A percentile compares a stretch with the other conserved stretches of the same genome.
Evolutionary conservation across 2,113 vertebrate genomes (phyloP).

Genomic region (Hippocampus barbouri): DNA sequence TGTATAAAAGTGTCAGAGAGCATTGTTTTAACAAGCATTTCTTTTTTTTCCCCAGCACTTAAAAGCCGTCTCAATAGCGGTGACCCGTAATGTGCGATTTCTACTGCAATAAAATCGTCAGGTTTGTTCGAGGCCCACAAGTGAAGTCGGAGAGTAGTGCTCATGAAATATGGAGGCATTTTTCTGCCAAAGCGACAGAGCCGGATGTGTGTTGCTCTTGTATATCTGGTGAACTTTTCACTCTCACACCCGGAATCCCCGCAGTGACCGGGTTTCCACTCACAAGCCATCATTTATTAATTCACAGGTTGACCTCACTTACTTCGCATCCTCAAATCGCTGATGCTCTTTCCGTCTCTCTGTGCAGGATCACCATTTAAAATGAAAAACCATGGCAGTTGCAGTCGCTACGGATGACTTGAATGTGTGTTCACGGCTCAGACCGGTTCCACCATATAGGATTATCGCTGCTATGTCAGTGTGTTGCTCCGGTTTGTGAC

Average conservation of each 20-base stretch:
- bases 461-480: constrained; percentile 35
- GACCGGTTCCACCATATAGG: constrained; percentile 27
- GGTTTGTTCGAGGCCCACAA: constrained; percentile 43
- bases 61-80: constrained; percentile 10
- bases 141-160: constrained; percentile 52
- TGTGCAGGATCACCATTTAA: constrained; percentile 31
- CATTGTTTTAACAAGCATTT: constrained; percentile 8
- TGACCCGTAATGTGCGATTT: constrained; percentile 54
- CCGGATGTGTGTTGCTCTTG: constrained; percentile 37
- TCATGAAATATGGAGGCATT: constrained; percentile 71
- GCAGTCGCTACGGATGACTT: constrained; percentile 28
- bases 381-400: constrained; percentile 32
- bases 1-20: background rate
- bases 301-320: constrained; percentile 66
- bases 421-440: constrained; percentile 25
- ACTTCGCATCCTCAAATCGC: constrained; percentile 35
- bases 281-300: constrained; percentile 69
- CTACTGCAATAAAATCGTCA: constrained; percentile 53
- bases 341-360: constrained; percentile 22
- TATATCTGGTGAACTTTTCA: constrained; percentile 65
- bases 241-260: constrained; percentile 57
- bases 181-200: constrained; percentile 35
- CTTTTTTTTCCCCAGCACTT: background rate
- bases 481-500: constrained; percentile 29
- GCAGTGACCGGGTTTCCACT: constrained; percentile 50